Percentiles rank a stretch among this genome's conserved stretches.
Conservation (phyloP, 1,140 invertebrate genomes). For the Lethrus apterus region DNA sequence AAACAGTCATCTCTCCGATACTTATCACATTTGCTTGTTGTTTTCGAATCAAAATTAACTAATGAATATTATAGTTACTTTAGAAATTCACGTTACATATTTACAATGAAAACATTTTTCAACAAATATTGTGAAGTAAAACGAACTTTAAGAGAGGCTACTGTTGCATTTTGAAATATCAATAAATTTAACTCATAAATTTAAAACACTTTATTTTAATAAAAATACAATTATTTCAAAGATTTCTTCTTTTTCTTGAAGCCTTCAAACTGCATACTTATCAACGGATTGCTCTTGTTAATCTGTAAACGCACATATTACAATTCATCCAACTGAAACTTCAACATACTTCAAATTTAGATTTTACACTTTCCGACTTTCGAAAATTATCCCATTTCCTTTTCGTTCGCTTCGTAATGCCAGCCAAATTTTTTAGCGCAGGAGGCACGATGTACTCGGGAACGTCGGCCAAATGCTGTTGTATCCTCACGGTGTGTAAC, state of each 20-base stretch:
- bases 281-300: constrained; percentile 33
- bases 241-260: constrained; percentile 33
- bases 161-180: no score
- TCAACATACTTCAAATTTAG: constrained; percentile 26
- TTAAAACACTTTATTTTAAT: background rate
- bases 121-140: no score
- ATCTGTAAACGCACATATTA: constrained; percentile 14
- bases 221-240: background rate
- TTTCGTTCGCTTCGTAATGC: constrained; percentile 40
- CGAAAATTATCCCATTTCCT: constrained; percentile 35
- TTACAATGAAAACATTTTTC: no score
- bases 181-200: background rate
- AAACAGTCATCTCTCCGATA: no score
- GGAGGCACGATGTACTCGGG: constrained; percentile 89
- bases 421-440: constrained; percentile 57
- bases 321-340: background rate
- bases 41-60: no score
- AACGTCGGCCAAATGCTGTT: constrained; percentile 83
- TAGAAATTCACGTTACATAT: no score
- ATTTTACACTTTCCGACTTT: constrained; percentile 20
- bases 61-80: no score
- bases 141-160: no score
- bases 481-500: constrained; percentile 75
- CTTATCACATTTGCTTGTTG: no score
- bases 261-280: constrained; percentile 37